Percentiles rank a stretch among this genome's conserved stretches.
These are phyloP conservation scores for Epirrita christyi DNA, from an alignment of 2,888 invertebrate genomes.

Conservation along the genomic window DNA sequence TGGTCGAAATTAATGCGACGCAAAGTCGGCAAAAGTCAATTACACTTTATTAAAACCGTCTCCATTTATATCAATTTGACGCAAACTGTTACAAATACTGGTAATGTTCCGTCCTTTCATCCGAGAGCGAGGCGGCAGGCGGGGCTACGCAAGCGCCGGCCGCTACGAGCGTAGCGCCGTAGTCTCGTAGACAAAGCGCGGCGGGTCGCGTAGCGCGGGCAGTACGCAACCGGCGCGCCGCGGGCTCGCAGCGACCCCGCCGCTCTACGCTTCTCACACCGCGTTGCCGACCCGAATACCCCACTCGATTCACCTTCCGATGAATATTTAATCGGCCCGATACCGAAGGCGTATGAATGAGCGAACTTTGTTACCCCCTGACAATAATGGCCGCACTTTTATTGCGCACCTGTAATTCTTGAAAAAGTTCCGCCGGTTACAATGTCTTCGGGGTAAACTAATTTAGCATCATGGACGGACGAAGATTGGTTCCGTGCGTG, in stretches of 20 bases:
- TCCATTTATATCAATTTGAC: slow-evolving; percentile 85
- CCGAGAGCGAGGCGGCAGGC: slow-evolving; percentile 67
- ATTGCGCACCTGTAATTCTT: slow-evolving; percentile 61
- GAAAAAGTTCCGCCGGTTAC: slow-evolving; percentile 65
- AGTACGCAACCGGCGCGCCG: slow-evolving; percentile 62
- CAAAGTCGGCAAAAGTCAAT: slow-evolving; percentile 85
- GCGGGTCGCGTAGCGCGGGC: slow-evolving; percentile 54
- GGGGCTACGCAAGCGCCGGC: slow-evolving; percentile 81
- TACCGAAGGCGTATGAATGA: slow-evolving; percentile 73
- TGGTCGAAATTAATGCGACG: slow-evolving; percentile 83
- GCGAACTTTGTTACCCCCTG: slow-evolving; percentile 61
- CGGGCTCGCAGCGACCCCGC: slow-evolving; percentile 55
- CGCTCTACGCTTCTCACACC: slow-evolving; percentile 47
- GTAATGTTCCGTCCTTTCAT: slow-evolving; percentile 83
- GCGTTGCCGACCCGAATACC: slow-evolving; percentile 52
- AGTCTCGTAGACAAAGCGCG: slow-evolving; percentile 56
- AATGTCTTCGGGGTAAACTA: slow-evolving; percentile 70
- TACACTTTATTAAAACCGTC: slow-evolving; percentile 85
- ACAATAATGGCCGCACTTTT: slow-evolving; percentile 64
- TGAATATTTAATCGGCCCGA: slow-evolving; percentile 78
- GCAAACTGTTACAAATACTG: slow-evolving; percentile 85
- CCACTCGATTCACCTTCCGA: slow-evolving; percentile 65
- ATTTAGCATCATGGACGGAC: slow-evolving; percentile 67
- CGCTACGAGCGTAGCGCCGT: slow-evolving; percentile 46
- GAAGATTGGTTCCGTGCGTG: slow-evolving; percentile 61